Conservation (phyloP, 2,888 invertebrate species). For the Ormyrus rosae region DNA sequence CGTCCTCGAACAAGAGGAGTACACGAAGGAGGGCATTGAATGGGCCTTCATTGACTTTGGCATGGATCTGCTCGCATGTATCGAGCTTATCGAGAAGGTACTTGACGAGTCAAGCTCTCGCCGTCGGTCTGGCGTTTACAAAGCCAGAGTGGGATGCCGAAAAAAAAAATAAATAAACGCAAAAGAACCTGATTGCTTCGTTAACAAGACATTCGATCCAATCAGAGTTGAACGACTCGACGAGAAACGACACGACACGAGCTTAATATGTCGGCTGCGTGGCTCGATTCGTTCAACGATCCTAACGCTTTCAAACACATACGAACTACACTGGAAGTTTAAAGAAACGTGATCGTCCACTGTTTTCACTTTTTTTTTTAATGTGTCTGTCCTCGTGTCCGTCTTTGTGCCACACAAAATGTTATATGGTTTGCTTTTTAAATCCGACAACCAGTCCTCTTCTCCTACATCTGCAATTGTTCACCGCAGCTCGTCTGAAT, state of each 20-base stretch:
- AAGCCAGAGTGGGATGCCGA: constrained; percentile 3
- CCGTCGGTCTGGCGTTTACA: constrained; percentile 28
- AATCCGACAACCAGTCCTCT: too few species aligned
- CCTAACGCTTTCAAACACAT: constrained; percentile 48
- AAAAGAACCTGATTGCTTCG: constrained; percentile 38
- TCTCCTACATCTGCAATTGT: too few species aligned
- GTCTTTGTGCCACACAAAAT: constrained; percentile 42
- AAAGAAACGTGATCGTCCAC: constrained; percentile 62
- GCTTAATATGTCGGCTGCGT: constrained; percentile 52
- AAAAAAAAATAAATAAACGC: constrained; percentile 14
- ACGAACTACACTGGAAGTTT: constrained; percentile 1
- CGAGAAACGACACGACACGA: constrained; percentile 34
- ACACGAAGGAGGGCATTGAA: constrained; percentile 94
- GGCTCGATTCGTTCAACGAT: constrained; percentile 42
- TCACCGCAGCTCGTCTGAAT: too few species aligned
- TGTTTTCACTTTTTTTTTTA: constrained; percentile 59
- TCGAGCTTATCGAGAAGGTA: constrained; percentile 96
- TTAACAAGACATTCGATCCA: constrained; percentile 49
- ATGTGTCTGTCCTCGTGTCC: constrained; percentile 59
- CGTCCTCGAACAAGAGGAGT: constrained; percentile 98
- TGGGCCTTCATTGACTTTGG: constrained; percentile 99
- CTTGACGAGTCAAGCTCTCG: constrained; percentile 43
- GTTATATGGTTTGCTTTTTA: constrained; percentile 57
- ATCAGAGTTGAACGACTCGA: constrained; percentile 32
- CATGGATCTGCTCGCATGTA: constrained; percentile 96